Base-by-base conservation (phyloP, 1,140 invertebrate genomes). In the Temnothorax nylanderi region DNA sequence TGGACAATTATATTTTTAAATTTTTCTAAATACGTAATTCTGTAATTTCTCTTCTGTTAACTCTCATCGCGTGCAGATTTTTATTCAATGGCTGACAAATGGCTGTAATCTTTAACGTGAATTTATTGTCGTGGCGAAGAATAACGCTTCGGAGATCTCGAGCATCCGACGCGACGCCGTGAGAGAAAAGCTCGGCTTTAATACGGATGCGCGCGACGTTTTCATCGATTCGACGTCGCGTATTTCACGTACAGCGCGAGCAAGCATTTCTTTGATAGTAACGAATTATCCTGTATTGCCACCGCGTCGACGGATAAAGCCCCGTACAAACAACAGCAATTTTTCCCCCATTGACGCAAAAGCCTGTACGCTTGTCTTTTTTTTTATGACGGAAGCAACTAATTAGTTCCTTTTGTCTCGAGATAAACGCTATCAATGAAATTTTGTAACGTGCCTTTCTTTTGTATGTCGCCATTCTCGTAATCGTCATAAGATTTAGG, bases 181-280 rank as follows among this genome's bases (percentile, higher is more conserved):
- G 47, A 75, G 88, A 88, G 91, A 84, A 89, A 91, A 71, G 87
- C 77, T 91, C 87, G 41, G 88, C 89, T 91, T 91, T 92, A 90
- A 88, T 89, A 86, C 87, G 90, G 90, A 90, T 93, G 93, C 93
- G 93, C 93, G 93, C 93, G 92, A 92, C 91, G 93, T 93, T 93
- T 85, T 85, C 84, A 94, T 94, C 93, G 93, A 94, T 94, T 94
- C 85, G 89, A 90, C 87, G 92, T 90, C 91, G 90, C 82, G 89
- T 88, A 90, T 91, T 89, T 92, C 72, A 90, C 91, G 85, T 77
- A 75, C 49, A 51, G 49, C 60, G 51, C 65, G 85, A 78, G 62
- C 89, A 71, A 77, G 82, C 60, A 81, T 89, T 91, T 91, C 75
- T 87, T 88, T 58, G 71, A 54, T 74, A 69, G 81, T 32, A 88